phyloP scores from a whole-genome alignment of 23 tunicate species.

The Ascidia mentula region DNA sequence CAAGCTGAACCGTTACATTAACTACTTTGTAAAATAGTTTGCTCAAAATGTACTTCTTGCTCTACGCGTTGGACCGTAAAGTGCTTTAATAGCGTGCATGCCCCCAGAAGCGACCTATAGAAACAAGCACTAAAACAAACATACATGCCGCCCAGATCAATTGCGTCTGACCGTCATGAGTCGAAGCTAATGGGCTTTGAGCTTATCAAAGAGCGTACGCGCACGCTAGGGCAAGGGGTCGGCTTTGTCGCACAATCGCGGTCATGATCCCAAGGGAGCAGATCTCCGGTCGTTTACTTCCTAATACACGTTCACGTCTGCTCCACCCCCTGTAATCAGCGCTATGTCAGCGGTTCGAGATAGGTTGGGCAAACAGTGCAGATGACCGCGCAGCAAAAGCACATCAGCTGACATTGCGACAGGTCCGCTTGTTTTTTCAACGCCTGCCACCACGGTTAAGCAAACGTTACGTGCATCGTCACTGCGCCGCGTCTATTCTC shows the following conservation, averaged over 20 bases:
- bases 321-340: neutral
- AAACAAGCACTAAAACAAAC: no score
- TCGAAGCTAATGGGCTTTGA: neutral
- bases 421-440: neutral
- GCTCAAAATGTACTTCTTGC: no score
- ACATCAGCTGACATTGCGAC: neutral
- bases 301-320: slow-evolving; percentile 13
- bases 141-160: no score
- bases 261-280: neutral
- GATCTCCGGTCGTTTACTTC: neutral
- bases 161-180: no score
- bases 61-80: no score
- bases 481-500: neutral
- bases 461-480: neutral
- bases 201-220: neutral
- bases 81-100: no score
- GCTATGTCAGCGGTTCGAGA: neutral
- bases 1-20: no score
- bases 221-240: neutral
- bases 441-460: slow-evolving; percentile 1
- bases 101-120: no score
- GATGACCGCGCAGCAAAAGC: neutral
- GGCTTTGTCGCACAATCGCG: neutral
- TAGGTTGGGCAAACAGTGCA: neutral
- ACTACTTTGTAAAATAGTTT: no score